Conservation (phyloP, 2,797 vertebrate genomes). For the Chiloscyllium punctatum region DNA sequence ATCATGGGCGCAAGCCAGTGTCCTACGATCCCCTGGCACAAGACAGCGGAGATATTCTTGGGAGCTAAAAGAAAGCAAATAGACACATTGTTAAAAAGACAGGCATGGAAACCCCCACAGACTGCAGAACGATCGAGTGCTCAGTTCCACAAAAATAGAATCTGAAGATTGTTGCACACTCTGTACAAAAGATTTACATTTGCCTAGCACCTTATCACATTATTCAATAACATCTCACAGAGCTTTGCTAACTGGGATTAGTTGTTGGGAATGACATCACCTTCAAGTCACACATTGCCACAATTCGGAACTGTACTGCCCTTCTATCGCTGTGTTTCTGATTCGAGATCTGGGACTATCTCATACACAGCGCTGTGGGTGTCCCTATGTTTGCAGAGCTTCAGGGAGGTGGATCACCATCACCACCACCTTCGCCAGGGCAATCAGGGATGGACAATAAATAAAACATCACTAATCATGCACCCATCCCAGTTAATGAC, state of each 20-base stretch:
- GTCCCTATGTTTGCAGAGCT: background rate
- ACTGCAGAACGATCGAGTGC: no score
- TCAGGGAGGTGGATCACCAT: no score
- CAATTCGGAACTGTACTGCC: background rate
- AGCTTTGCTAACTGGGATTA: background rate
- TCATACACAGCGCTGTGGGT: background rate
- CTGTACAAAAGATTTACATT: background rate
- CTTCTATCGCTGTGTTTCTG: background rate
- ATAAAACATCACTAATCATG: background rate
- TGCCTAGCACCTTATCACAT: background rate
- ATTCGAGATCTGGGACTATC: background rate
- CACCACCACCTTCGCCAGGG: background rate
- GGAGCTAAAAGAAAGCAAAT: slow-evolving; percentile 11
- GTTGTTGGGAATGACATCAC: background rate
- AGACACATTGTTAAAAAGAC: background rate
- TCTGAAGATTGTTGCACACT: background rate
- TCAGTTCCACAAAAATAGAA: background rate
- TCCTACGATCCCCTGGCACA: slow-evolving; percentile 30
- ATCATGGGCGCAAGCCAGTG: slow-evolving; percentile 35
- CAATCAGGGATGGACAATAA: background rate
- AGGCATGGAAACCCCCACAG: no score
- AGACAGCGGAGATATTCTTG: slow-evolving; percentile 26
- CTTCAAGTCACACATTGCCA: background rate
- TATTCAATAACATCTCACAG: background rate
- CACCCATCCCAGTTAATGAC: background rate